These are phyloP conservation scores for Uria lomvia DNA, from an alignment of 2,113 vertebrate genomes.

Conservation along the genomic window DNA sequence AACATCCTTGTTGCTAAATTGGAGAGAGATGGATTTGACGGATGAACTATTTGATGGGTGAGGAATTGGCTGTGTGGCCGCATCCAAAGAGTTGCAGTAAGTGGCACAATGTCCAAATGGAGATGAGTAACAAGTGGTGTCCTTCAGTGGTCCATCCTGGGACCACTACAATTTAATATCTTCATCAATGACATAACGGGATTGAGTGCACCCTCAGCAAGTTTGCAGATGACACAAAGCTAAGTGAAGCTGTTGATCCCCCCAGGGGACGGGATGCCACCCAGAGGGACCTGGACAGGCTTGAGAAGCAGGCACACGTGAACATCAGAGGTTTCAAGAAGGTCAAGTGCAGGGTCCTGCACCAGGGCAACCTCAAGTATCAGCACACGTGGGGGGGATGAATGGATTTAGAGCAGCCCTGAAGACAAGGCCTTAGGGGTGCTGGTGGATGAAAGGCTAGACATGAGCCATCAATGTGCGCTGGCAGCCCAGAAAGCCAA, in stretches of 20 bases:
- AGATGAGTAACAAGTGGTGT: not conserved
- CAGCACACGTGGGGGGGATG: too few species aligned
- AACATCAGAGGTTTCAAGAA: too few species aligned
- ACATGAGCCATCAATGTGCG: too few species aligned
- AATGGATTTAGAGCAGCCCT: too few species aligned
- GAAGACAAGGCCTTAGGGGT: too few species aligned
- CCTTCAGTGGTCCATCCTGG: not conserved
- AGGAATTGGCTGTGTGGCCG: not conserved
- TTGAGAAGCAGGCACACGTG: too few species aligned
- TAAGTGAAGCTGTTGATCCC: not conserved
- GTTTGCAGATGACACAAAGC: not conserved
- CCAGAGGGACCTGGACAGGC: too few species aligned
- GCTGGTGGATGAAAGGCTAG: too few species aligned
- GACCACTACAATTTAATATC: not conserved
- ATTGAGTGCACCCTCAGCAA: accelerated
- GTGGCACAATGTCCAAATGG: accelerated
- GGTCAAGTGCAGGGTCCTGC: too few species aligned
- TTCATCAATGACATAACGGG: not conserved
- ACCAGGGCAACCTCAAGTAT: too few species aligned
- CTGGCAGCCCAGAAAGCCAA: too few species aligned
- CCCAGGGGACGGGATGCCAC: not conserved
- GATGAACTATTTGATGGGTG: not conserved
- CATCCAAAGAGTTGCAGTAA: not conserved
- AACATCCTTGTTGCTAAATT: not conserved
- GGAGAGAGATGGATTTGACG: not conserved